Evolutionary conservation across 2,888 invertebrate species (phyloP).

Genomic region (Perithous albicinctus): DNA sequence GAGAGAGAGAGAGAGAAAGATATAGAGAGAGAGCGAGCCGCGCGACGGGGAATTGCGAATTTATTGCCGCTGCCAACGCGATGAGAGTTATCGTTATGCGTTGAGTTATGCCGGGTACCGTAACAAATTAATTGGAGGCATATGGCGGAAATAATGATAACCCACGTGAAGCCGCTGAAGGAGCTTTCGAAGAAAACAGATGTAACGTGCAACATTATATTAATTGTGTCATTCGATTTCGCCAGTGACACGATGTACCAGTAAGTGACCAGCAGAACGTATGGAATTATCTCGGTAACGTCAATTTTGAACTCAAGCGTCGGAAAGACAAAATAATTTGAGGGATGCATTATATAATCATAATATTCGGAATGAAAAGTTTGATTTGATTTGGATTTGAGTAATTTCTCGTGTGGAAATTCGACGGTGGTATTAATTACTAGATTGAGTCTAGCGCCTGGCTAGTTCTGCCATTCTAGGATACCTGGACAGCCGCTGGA

Average conservation of each 20-base stretch:
- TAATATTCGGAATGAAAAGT: too few relatives aligned
- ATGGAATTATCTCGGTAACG: neutral
- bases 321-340: too few relatives aligned
- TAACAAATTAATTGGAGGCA: slow-evolving; percentile 79
- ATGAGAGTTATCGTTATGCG: slow-evolving; percentile 70
- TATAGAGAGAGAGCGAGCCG: too few relatives aligned
- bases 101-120: slow-evolving; percentile 74
- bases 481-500: too few relatives aligned
- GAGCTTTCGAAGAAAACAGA: slow-evolving; percentile 29
- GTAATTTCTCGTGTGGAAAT: too few relatives aligned
- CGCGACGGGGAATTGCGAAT: slow-evolving; percentile 62
- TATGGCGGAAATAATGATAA: slow-evolving; percentile 76
- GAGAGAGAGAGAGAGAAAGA: too few relatives aligned
- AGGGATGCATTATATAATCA: too few relatives aligned
- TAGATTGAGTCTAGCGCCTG: too few relatives aligned
- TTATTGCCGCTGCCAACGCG: slow-evolving; percentile 67
- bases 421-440: too few relatives aligned
- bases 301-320: too few relatives aligned
- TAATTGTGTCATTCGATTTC: neutral
- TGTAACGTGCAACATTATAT: slow-evolving; percentile 1
- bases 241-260: neutral
- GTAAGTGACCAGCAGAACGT: neutral
- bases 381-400: too few relatives aligned
- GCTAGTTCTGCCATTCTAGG: too few relatives aligned
- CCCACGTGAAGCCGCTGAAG: slow-evolving; percentile 57